Base-by-base conservation (phyloP, 1,140 invertebrate genomes). In the Diabrotica undecimpunctata region DNA sequence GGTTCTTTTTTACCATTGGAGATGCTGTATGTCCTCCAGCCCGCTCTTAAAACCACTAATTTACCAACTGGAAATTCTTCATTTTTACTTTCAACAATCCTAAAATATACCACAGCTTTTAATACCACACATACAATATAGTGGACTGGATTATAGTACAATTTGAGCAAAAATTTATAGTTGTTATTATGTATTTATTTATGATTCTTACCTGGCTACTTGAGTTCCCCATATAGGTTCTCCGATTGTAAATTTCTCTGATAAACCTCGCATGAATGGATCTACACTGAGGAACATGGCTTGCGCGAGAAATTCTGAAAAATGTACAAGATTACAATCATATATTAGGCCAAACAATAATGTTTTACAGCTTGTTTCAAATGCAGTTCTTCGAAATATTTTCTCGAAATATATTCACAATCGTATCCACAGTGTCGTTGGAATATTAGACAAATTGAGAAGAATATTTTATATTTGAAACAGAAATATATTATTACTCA, bases 201-300 rank as follows among this genome's bases (percentile, higher is more conserved):
- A 25, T 25, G 25, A 25, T 1, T 1, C 25, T 71, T 78, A 85
- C 85, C 84, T 86, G 2, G 83, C 86, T 37, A 88, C 80, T 81
- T 88, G 86, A 55, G 76, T 68, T 4, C 87, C 86, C 52, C 87
- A 84, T 84, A 88, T 87, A 36, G 82, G 83, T 12, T 75, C 78
- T 9, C 84, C 85, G 38, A 82, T 54, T 62, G 83, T 81, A 64
- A 81, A 78, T 12, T 73, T 73, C 55, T 72, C 75, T 71, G 81
- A 78, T 61, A 85, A 86, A 0, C 80, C 79, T 68, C 88, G 80
- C 86, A 89, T 88, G 66, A 89, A 90, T 41, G 88, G 88, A 77
- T 90, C 89, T 4, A 90, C 87, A 62, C 87, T 89, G 3, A 89
- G 70, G 70, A 83, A 89, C 69, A 87, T 82, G 7, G 88, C 87